Percentiles rank a stretch among this genome's conserved stretches.
These are phyloP conservation scores for Unio pictorum DNA, from an alignment of 2,888 invertebrate species.

Conservation along the genomic window DNA sequence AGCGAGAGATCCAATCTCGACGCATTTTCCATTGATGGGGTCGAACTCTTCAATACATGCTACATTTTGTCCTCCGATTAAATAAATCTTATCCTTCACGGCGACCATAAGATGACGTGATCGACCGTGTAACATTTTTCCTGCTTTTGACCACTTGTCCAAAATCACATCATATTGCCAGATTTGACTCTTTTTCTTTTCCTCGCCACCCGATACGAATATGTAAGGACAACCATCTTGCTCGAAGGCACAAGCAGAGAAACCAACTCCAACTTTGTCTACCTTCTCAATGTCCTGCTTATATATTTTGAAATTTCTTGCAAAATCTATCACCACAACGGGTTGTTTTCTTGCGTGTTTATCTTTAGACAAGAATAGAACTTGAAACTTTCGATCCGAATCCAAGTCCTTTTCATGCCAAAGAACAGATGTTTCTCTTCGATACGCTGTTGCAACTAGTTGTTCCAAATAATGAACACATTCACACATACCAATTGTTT, in stretches of 20 bases:
- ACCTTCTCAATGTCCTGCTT: slow-evolving; percentile 8
- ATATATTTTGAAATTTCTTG: slow-evolving; percentile 8
- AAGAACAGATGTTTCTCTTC: too few species aligned
- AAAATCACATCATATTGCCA: slow-evolving; percentile 17
- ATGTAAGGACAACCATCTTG: slow-evolving; percentile 16
- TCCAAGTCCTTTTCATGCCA: too few species aligned
- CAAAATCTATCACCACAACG: slow-evolving; percentile 12
- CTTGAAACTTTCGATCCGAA: slow-evolving; percentile 4
- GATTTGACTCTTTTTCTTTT: slow-evolving; percentile 7
- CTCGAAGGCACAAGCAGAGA: slow-evolving; percentile 9
- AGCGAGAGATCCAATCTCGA: slow-evolving; percentile 9
- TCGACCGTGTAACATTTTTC: slow-evolving; percentile 6
- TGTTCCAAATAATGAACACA: too few species aligned
- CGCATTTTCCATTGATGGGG: slow-evolving; percentile 3
- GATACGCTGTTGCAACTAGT: too few species aligned
- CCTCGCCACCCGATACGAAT: slow-evolving; percentile 19
- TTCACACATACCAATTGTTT: slow-evolving; percentile 4
- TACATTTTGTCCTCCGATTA: slow-evolving; percentile 14
- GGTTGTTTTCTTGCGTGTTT: neutral
- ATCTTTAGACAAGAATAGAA: slow-evolving; percentile 7
- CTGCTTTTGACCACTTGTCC: slow-evolving; percentile 13
- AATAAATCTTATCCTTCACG: slow-evolving; percentile 4
- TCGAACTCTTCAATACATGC: slow-evolving; percentile 11
- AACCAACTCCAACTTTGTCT: slow-evolving; percentile 10
- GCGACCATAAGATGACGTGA: slow-evolving; percentile 11